These are phyloP conservation scores for Apocheima hispidaria DNA, from an alignment of 2,888 invertebrate species.

Conservation along the genomic window DNA sequence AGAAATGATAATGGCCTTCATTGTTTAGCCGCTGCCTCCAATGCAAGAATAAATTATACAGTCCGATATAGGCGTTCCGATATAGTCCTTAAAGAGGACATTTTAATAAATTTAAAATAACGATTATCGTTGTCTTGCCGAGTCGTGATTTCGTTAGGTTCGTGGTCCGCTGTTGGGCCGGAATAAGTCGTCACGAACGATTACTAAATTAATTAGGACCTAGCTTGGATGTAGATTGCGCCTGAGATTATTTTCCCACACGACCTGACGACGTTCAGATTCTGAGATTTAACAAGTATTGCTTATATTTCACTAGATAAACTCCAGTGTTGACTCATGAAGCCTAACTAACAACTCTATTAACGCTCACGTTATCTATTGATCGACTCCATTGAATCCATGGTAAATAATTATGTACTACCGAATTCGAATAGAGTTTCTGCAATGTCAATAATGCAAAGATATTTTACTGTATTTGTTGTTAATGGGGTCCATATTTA, in stretches of 20 bases:
- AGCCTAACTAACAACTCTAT: slow-evolving; percentile 35
- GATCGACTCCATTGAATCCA: slow-evolving; percentile 18
- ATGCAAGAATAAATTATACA: slow-evolving; percentile 83
- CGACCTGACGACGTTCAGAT: slow-evolving; percentile 76
- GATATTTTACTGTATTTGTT: no score
- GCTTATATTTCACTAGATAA: slow-evolving; percentile 59
- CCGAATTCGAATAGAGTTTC: neutral
- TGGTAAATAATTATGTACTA: neutral
- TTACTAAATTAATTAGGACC: slow-evolving; percentile 86
- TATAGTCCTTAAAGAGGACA: slow-evolving; percentile 85
- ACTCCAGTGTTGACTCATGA: slow-evolving; percentile 37
- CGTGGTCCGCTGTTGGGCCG: slow-evolving; percentile 80
- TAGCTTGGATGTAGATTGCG: slow-evolving; percentile 83
- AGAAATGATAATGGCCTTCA: slow-evolving; percentile 77
- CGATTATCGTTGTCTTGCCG: slow-evolving; percentile 83
- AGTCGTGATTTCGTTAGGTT: slow-evolving; percentile 86
- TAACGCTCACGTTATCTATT: slow-evolving; percentile 30
- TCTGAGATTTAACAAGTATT: slow-evolving; percentile 75
- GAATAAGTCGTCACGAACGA: slow-evolving; percentile 86
- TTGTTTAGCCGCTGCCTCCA: slow-evolving; percentile 75
- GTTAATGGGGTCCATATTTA: no score
- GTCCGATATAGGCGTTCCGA: slow-evolving; percentile 83
- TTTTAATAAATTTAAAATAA: slow-evolving; percentile 87
- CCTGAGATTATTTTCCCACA: slow-evolving; percentile 84
- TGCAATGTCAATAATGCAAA: no score